Evolutionary conservation across 2,113 vertebrate genomes (phyloP).

Genomic region (Carettochelys insculpta): DNA sequence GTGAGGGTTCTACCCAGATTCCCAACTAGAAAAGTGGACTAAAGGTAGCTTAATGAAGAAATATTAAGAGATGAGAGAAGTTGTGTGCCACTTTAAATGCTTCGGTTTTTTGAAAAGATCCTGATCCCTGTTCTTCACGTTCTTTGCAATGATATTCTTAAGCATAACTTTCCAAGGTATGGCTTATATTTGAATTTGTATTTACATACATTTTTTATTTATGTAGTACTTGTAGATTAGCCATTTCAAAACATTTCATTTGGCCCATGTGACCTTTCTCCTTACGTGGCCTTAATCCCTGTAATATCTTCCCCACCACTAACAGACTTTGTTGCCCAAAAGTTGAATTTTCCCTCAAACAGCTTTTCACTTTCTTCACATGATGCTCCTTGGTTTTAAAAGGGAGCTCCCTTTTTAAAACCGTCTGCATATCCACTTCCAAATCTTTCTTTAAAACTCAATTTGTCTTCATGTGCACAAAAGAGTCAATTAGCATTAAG

Average conservation of each 20-base stretch:
- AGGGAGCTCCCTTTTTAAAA: background rate
- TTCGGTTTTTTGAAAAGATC: background rate
- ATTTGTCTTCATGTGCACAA: background rate
- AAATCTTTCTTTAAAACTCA: background rate
- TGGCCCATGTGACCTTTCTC: background rate
- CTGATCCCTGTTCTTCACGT: background rate
- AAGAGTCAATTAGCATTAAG: background rate
- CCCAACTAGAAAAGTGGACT: background rate
- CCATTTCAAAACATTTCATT: background rate
- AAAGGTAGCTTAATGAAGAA: background rate
- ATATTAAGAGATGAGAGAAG: background rate
- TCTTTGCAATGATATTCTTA: background rate
- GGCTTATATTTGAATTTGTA: background rate
- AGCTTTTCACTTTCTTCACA: fast-evolving
- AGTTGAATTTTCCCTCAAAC: background rate
- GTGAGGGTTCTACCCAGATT: background rate
- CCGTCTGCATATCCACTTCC: background rate
- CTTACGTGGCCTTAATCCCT: background rate
- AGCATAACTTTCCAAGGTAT: background rate
- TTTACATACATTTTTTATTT: background rate
- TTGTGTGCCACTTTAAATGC: background rate
- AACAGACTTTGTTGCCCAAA: background rate
- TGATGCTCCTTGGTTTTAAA: background rate
- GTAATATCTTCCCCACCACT: background rate
- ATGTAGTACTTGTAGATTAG: background rate